These are phyloP conservation scores for Agapostemon virescens DNA, from an alignment of 2,888 invertebrate species.

Conservation along the genomic window DNA sequence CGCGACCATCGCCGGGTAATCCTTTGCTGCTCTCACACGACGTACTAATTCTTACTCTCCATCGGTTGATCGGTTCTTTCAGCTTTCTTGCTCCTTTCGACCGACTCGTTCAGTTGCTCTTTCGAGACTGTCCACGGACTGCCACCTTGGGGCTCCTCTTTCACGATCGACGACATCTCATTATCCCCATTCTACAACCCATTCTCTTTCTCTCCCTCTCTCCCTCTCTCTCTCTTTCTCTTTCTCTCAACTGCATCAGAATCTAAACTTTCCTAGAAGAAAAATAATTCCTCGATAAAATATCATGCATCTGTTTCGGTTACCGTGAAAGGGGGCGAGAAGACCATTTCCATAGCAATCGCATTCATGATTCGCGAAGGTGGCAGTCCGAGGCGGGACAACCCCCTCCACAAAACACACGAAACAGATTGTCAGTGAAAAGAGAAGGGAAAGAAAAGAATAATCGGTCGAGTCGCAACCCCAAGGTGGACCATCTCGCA, in stretches of 20 bases:
- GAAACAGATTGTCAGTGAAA: conserved; percentile 15
- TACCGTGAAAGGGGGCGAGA: background rate
- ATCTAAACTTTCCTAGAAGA: background rate
- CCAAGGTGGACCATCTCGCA: background rate
- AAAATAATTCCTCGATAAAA: background rate
- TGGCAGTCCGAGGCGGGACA: conserved; percentile 14
- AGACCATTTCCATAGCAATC: background rate
- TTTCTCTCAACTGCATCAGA: background rate
- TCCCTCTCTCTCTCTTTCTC: no score
- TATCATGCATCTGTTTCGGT: background rate
- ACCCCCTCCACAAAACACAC: conserved; percentile 28
- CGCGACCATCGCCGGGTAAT: conserved; percentile 55
- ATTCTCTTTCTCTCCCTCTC: no score
- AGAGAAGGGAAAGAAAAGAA: conserved; percentile 6
- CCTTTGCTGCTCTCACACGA: conserved; percentile 51
- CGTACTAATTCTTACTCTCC: conserved; percentile 45
- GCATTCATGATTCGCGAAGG: background rate
- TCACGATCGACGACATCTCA: background rate
- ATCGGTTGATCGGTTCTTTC: conserved; percentile 23
- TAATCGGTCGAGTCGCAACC: background rate
- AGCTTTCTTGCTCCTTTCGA: conserved; percentile 33
- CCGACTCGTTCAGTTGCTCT: conserved; percentile 11
- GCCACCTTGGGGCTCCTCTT: conserved; percentile 6
- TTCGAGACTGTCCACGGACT: conserved; percentile 20
- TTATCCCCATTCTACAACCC: no score